phyloP scores from a whole-genome alignment of 92 coral and sea anemone species.

The Scolanthus callimorphus region DNA sequence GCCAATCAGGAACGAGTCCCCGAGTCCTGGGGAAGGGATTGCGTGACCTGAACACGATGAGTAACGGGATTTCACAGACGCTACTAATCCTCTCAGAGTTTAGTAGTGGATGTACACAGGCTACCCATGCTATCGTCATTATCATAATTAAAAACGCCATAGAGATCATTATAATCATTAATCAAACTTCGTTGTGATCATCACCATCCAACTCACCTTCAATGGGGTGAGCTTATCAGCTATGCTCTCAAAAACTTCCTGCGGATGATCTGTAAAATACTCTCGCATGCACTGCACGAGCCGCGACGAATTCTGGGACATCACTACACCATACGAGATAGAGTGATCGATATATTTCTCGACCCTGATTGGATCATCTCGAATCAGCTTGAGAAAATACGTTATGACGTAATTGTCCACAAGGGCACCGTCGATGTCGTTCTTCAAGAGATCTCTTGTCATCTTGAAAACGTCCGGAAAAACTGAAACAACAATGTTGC shows the following conservation, averaged over 20 bases:
- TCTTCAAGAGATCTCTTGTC: constrained; percentile 52
- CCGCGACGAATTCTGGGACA: constrained; percentile 61
- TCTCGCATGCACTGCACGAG: constrained; percentile 70
- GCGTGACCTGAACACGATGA: too few relatives aligned
- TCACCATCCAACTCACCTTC: too few relatives aligned
- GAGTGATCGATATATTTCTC: constrained; percentile 87
- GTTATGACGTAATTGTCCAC: constrained; percentile 88
- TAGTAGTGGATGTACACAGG: too few relatives aligned
- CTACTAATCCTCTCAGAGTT: too few relatives aligned
- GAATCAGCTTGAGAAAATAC: constrained; percentile 48
- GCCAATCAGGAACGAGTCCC: too few relatives aligned
- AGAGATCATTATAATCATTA: too few relatives aligned
- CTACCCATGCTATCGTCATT: too few relatives aligned
- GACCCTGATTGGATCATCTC: constrained; percentile 67
- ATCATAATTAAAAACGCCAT: too few relatives aligned
- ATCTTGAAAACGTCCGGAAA: constrained; percentile 63
- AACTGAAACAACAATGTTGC: too few relatives aligned
- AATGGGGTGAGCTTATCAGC: constrained; percentile 65
- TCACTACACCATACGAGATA: constrained; percentile 73
- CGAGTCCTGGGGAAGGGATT: too few relatives aligned
- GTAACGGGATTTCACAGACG: too few relatives aligned
- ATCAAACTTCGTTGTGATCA: too few relatives aligned
- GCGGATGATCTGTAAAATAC: constrained; percentile 71
- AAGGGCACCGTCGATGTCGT: constrained; percentile 79
- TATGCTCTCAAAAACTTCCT: constrained; percentile 82